Evolutionary conservation across 92 coral and sea anemone genomes (phyloP), one percentile per base, ranked within the genome.

Genomic region (Palythoa grandiflora): DNA sequence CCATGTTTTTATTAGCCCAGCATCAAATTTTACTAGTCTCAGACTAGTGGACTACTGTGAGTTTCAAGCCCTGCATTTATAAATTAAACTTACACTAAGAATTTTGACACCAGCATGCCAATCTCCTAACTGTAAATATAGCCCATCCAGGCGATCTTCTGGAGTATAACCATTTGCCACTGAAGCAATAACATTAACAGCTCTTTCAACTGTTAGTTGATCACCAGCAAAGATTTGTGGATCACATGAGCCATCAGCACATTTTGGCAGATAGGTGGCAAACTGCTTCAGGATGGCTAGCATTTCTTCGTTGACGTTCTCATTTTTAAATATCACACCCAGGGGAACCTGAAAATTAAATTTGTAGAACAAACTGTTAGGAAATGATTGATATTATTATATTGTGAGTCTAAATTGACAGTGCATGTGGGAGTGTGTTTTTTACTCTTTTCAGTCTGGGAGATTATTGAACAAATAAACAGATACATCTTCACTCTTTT

Each of bases 61-160:
- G 28, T 28, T 28, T 28, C 28, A 28, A 28, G 28, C 28, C 28
- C 28, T 28, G 28, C 28, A 28, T 66, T 66, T 15, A 68, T 61
- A 14, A 68, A 55, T 5, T 10, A 68, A 68, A 92, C 92, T 79
- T 86, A 92, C 92, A 35, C 84, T 75, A 72, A 92, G 84, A 44
- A 92, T 36, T 74, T 92, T 92, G 16, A 92, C 92, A 79, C 85
- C 90, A 79, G 94, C 94, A 89, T 92, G 94, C 93, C 94, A 92
- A 72, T 92, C 94, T 83, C 94, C 94, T 73, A 92, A 47, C 68
- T 91, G 94, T 51, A 91, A 63, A 85, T 91, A 84, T 65, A 92
- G 87, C 39, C 92, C 93, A 78, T 92, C 94, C 38, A 92, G 90
- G 6, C 94, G 83, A 38, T 89, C 94, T 85, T 89, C 90, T 53